phyloP scores from a whole-genome alignment of 2,888 invertebrate species.

The Agonum fuliginosum region DNA sequence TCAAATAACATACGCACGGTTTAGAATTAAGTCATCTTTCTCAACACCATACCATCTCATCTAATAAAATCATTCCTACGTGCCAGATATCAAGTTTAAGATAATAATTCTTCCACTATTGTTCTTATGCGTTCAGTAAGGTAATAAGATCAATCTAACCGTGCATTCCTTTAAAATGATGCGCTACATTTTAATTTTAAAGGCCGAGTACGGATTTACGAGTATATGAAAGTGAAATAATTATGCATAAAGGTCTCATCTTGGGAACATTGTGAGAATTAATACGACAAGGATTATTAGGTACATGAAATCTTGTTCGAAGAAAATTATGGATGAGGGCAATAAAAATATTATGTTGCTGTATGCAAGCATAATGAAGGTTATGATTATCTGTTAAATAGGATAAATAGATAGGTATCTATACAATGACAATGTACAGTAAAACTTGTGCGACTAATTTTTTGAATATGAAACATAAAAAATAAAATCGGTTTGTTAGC shows the following conservation, averaged over 20 bases:
- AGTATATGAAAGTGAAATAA: constrained; percentile 29
- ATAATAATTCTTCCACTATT: not conserved
- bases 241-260: constrained; percentile 25
- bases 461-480: too few relatives aligned
- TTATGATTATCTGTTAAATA: too few relatives aligned
- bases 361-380: not conserved
- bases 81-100: not conserved
- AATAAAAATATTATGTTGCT: not conserved
- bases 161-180: constrained; percentile 1
- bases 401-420: too few relatives aligned
- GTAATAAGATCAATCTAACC: not conserved
- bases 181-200: constrained; percentile 29
- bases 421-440: too few relatives aligned
- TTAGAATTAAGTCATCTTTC: too few relatives aligned
- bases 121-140: not conserved
- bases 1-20: too few relatives aligned
- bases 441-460: too few relatives aligned
- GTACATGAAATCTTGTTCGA: not conserved
- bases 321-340: not conserved
- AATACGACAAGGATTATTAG: not conserved
- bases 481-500: too few relatives aligned
- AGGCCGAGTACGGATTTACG: constrained; percentile 21
- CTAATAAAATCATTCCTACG: not conserved
- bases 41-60: too few relatives aligned
- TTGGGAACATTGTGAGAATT: constrained; percentile 12